phyloP scores from a whole-genome alignment of 2,888 invertebrate species.

The Pedicia rivosa region DNA sequence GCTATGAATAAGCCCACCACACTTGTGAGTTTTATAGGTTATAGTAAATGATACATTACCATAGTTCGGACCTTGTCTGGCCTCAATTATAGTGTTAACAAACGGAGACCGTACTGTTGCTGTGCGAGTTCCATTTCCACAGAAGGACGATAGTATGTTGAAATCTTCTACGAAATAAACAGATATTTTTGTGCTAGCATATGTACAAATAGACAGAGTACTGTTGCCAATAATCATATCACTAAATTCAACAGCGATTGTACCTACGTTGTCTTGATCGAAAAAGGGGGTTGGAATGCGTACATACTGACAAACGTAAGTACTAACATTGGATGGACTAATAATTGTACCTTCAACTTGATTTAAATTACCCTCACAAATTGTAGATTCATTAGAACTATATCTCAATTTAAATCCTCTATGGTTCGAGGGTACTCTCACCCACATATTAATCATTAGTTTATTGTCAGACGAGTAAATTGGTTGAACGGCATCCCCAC shows the following conservation, averaged over 20 bases:
- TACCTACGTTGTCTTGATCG: constrained; percentile 16
- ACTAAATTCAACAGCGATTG: constrained; percentile 22
- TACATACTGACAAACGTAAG: constrained; percentile 25
- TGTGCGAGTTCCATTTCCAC: background rate
- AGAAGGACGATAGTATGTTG: background rate
- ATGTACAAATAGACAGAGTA: constrained; percentile 2
- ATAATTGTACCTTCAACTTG: constrained; percentile 30
- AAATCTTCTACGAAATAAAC: background rate
- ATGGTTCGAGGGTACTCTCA: constrained; percentile 31
- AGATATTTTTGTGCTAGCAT: background rate
- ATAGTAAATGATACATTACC: constrained; percentile 32
- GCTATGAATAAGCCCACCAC: constrained; percentile 43
- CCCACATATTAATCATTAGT: constrained; percentile 44
- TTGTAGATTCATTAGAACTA: constrained; percentile 39
- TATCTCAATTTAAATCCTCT: constrained; percentile 59
- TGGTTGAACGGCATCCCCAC: constrained; percentile 21
- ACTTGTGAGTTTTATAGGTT: constrained; percentile 40
- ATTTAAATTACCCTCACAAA: constrained; percentile 32
- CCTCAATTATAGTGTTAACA: constrained; percentile 4
- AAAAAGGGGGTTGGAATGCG: constrained; percentile 1
- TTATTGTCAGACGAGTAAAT: constrained; percentile 47
- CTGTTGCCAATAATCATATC: constrained; percentile 17
- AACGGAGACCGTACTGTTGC: constrained; percentile 9
- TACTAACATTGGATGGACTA: constrained; percentile 20
- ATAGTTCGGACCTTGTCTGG: background rate